These are phyloP conservation scores for Ptiloglossa arizonensis DNA, from an alignment of 1,140 invertebrate genomes.

Conservation along the genomic window DNA sequence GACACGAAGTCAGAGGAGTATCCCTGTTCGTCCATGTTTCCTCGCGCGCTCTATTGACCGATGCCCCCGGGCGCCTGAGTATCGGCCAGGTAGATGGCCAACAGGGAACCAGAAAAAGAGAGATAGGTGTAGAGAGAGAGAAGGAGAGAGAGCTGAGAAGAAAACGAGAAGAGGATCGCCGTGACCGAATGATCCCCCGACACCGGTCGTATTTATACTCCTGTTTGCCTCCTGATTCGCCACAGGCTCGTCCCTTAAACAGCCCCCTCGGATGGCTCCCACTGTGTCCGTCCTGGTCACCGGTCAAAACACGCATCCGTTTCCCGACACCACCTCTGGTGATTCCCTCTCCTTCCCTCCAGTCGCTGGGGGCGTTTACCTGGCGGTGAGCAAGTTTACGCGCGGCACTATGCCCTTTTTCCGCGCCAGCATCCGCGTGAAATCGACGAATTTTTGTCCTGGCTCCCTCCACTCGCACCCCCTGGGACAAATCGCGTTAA, in stretches of 20 bases:
- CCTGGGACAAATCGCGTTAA: constrained; percentile 56
- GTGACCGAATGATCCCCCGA: constrained; percentile 71
- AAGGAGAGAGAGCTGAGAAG: background rate
- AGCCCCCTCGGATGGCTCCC: constrained; percentile 48
- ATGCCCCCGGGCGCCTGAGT: background rate
- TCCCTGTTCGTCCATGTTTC: background rate
- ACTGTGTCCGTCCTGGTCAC: constrained; percentile 55
- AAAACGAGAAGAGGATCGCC: constrained; percentile 59
- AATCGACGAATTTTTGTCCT: constrained; percentile 47
- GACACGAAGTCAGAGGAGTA: constrained; percentile 15
- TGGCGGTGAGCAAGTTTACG: constrained; percentile 28
- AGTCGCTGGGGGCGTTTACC: too few relatives aligned
- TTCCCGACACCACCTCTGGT: constrained; percentile 45
- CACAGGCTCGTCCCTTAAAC: constrained; percentile 62
- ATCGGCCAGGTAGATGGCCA: constrained; percentile 46
- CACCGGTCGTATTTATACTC: constrained; percentile 74
- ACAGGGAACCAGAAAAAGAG: constrained; percentile 18
- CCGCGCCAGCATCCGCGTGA: constrained; percentile 48
- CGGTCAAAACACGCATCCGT: constrained; percentile 72
- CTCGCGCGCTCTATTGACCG: constrained; percentile 21
- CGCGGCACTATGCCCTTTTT: constrained; percentile 50
- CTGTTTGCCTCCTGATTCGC: constrained; percentile 78
- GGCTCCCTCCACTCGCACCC: background rate
- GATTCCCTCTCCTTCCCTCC: too few relatives aligned
- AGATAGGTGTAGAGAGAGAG: background rate